Evolutionary conservation across 2,888 invertebrate genomes (phyloP), one percentile per base, ranked within the genome.

Genomic region (Netelia inedita): DNA sequence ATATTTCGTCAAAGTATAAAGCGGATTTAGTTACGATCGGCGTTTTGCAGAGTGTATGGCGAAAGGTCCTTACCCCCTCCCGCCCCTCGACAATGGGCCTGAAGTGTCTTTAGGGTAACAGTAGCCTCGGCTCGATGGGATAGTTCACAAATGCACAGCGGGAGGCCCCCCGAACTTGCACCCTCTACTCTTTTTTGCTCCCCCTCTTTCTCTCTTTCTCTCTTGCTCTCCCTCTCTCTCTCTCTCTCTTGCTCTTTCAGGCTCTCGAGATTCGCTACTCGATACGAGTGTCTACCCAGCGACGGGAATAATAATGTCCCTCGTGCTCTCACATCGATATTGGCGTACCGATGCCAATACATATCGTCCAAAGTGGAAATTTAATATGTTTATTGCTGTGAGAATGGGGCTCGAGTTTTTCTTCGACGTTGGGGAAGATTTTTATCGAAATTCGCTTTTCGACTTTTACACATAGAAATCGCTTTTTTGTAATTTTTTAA

Each of bases 341-440:
- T 61, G 84, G 74, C 74, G 50, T 41, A 79, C 85, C 85, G 71
- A 74, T 85, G 89, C 85, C 90, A 90, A 89, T 90, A 90, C 88
- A 55, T 91, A 69, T 83, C 35, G 72, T 43, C 23, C 86, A 41
- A 57, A 66, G 73, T 55, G 82, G 85, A 88, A 69, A 87, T 84
- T 90, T 92, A 92, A 92, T 91, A 91, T 92, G 92, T 92, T 92
- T 92, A 92, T 93, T 92, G 92, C 92, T 92, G 92, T 92, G 93
- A 93, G 92, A 92, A 92, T 90, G 88, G 90, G 86, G 84, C 89
- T 86, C 87, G n/a, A 23, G n/a, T 41, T 69, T 78, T 55, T 85
- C 83, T 88, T 43, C 63, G 82, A 89, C 90, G 86, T 89, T 79
- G 86, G 86, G 28, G 87, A 88, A 91, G 89, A 92, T 92, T 89